Conservation (phyloP, 2,888 invertebrate species). For the Oeneis ivallda region DNA sequence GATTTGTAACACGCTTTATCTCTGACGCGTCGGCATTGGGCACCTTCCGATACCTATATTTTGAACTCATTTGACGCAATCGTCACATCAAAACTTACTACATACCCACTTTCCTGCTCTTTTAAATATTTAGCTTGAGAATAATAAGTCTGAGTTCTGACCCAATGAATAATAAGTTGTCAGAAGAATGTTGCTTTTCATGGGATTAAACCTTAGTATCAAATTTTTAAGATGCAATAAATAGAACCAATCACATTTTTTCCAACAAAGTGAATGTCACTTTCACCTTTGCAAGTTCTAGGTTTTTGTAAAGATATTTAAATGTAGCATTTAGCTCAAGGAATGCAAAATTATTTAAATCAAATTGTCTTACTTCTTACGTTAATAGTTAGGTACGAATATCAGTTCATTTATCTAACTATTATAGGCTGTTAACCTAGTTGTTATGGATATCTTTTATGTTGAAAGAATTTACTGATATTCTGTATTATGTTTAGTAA, state of each 20-base stretch:
- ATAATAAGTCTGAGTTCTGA: too few species aligned
- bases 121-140: too few species aligned
- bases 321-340: conserved; percentile 1
- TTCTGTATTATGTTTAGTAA: too few species aligned
- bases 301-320: conserved; percentile 1
- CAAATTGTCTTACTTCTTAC: not conserved
- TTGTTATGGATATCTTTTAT: too few species aligned
- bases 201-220: too few species aligned
- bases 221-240: not conserved
- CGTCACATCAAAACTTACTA: not conserved
- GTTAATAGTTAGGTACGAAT: too few species aligned
- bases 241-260: conserved; percentile 35
- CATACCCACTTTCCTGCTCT: too few species aligned
- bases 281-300: conserved; percentile 56
- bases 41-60: conserved; percentile 37
- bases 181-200: too few species aligned
- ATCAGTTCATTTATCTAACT: not conserved
- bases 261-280: conserved; percentile 70
- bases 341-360: not conserved
- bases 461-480: too few species aligned
- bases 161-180: too few species aligned
- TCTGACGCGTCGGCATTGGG: conserved; percentile 44
- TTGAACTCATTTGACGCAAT: conserved; percentile 32
- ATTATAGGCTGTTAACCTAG: too few species aligned
- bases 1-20: conserved; percentile 37